Percentiles rank a stretch among this genome's conserved stretches.
These are phyloP conservation scores for Nipponacmea schrenckii DNA, from an alignment of 2,888 invertebrate species.

Conservation along the genomic window DNA sequence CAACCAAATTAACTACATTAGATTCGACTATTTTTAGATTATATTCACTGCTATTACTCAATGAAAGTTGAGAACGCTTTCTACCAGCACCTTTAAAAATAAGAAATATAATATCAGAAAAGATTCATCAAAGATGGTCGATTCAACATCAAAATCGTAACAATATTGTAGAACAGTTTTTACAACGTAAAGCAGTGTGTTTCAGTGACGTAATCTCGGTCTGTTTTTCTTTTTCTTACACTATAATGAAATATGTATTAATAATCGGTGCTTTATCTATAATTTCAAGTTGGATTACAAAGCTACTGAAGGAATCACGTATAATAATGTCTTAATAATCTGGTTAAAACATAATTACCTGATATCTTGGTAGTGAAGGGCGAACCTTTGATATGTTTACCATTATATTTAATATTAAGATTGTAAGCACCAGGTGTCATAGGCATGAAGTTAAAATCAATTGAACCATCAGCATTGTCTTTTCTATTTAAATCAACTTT, in stretches of 20 bases:
- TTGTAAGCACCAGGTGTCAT: constrained; percentile 97
- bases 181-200: too few relatives aligned
- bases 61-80: constrained; percentile 95
- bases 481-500: constrained; percentile 90
- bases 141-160: too few relatives aligned
- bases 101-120: too few relatives aligned
- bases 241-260: too few relatives aligned
- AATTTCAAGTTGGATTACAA: too few relatives aligned
- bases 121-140: too few relatives aligned
- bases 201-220: too few relatives aligned
- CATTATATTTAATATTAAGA: constrained; percentile 90
- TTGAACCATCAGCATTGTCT: constrained; percentile 96
- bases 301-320: too few relatives aligned
- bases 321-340: too few relatives aligned
- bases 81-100: constrained; percentile 86
- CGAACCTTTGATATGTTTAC: constrained; percentile 93
- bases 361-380: constrained; percentile 86
- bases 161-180: too few relatives aligned
- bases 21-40: constrained; percentile 81
- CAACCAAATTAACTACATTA: constrained; percentile 70
- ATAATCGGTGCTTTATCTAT: too few relatives aligned
- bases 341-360: constrained; percentile 69
- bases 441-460: constrained; percentile 87
- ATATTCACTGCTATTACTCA: constrained; percentile 95
- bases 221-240: too few relatives aligned